Percentiles rank a stretch among this genome's conserved stretches.
Evolutionary conservation across 2,888 invertebrate species (phyloP).

Genomic region (Shargacucullia verbasci): DNA sequence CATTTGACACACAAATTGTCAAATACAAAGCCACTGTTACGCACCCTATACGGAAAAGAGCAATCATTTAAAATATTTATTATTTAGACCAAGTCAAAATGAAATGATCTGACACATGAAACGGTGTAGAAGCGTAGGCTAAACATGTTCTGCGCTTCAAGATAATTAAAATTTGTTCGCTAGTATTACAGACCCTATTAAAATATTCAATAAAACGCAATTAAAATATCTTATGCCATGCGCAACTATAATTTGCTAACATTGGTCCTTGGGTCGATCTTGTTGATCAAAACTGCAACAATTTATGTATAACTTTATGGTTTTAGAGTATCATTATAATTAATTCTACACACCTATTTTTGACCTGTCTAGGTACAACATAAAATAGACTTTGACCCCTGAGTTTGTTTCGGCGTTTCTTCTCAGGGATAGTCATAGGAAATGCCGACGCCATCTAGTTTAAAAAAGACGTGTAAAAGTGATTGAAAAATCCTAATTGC

Average conservation of each 20-base stretch:
- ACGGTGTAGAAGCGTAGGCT: slow-evolving; percentile 21
- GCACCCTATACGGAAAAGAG: too few relatives aligned
- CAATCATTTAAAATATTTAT: too few relatives aligned
- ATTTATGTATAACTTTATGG: slow-evolving; percentile 19
- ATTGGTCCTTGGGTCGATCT: slow-evolving; percentile 22
- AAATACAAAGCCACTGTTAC: too few relatives aligned
- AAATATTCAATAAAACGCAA: slow-evolving; percentile 34
- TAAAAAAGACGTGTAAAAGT: too few relatives aligned
- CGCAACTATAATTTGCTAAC: slow-evolving; percentile 23
- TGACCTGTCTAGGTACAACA: background rate
- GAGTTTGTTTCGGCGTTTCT: too few relatives aligned
- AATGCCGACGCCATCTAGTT: too few relatives aligned
- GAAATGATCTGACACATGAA: too few relatives aligned
- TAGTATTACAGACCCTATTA: slow-evolving; percentile 19
- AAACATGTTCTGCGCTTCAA: slow-evolving; percentile 10
- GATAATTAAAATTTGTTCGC: slow-evolving; percentile 27
- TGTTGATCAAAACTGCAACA: slow-evolving; percentile 18
- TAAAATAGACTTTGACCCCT: too few relatives aligned
- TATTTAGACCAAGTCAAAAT: too few relatives aligned
- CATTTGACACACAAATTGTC: too few relatives aligned
- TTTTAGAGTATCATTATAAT: slow-evolving; percentile 11
- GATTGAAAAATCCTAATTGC: too few relatives aligned
- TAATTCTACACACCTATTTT: background rate
- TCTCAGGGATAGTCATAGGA: too few relatives aligned
- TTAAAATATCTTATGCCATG: slow-evolving; percentile 38